Evolutionary conservation across 2,113 vertebrate species (phyloP).

Genomic region (Nannospalax galili): DNA sequence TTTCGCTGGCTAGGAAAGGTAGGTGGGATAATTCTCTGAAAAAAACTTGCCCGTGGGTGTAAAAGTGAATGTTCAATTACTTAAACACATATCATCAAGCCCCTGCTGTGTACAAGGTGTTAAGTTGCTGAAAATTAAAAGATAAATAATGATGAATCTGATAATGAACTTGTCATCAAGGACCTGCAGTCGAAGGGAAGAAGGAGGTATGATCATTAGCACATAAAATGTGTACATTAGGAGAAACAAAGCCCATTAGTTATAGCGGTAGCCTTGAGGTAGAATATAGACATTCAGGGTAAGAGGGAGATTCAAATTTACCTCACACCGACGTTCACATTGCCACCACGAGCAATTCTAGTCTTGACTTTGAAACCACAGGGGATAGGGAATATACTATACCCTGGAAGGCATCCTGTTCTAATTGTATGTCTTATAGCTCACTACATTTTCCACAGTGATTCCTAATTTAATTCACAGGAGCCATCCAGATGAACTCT

Average conservation of each 20-base stretch:
- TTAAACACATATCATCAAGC: slow-evolving; percentile 1
- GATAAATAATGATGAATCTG: neutral
- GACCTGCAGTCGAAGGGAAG: neutral
- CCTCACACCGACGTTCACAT: neutral
- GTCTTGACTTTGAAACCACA: neutral
- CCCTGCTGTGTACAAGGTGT: neutral
- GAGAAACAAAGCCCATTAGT: neutral
- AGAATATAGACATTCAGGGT: neutral
- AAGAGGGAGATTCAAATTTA: neutral
- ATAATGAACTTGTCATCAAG: neutral
- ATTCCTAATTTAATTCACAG: slow-evolving; percentile 9
- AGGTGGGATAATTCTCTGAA: neutral
- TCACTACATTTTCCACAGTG: neutral
- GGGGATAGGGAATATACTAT: neutral
- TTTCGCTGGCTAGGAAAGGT: neutral
- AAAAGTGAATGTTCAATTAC: slow-evolving; percentile 34
- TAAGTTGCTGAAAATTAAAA: neutral
- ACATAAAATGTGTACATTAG: neutral
- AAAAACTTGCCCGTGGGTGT: neutral
- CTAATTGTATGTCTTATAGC: neutral
- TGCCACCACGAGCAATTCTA: neutral
- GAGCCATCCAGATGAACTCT: neutral
- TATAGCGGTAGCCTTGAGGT: neutral
- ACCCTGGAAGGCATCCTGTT: neutral
- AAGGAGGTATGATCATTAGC: neutral